Conservation (phyloP, 1,140 invertebrate species). For the Bombus picipes region DNA sequence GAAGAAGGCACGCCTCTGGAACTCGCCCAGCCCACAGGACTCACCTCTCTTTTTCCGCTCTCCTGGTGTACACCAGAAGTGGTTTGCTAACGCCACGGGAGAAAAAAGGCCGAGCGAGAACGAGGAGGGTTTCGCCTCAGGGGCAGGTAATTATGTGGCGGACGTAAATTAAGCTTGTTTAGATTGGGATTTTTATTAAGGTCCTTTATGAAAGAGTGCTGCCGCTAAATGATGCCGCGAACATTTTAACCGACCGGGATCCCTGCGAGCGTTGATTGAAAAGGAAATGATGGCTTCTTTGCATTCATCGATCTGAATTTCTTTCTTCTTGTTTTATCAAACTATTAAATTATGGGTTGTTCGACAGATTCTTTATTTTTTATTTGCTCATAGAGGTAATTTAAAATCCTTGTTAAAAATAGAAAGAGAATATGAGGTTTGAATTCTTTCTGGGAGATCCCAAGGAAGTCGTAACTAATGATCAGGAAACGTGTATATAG, state of each 20-base stretch:
- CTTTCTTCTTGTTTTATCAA: background rate
- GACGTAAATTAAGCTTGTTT: slow-evolving; percentile 84
- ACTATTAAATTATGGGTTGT: background rate
- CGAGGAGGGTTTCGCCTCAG: slow-evolving; percentile 63
- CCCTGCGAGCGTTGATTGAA: slow-evolving; percentile 65
- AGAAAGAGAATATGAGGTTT: background rate
- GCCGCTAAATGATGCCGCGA: slow-evolving; percentile 74
- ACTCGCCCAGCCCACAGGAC: background rate
- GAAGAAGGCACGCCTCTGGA: slow-evolving; percentile 35
- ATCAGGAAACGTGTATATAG: slow-evolving; percentile 66
- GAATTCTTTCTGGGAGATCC: slow-evolving; percentile 55
- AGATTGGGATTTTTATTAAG: slow-evolving; percentile 84
- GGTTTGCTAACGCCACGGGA: slow-evolving; percentile 40
- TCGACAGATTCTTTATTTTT: background rate
- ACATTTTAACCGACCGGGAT: slow-evolving; percentile 59
- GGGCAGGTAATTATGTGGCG: slow-evolving; percentile 83
- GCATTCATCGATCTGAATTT: background rate
- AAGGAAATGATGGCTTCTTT: slow-evolving; percentile 31
- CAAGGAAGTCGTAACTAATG: slow-evolving; percentile 76
- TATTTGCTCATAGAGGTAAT: background rate
- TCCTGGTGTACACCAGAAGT: slow-evolving; percentile 65
- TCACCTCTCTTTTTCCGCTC: slow-evolving; percentile 39
- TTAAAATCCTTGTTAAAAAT: background rate
- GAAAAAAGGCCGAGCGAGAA: slow-evolving; percentile 31
- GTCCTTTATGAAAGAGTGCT: slow-evolving; percentile 78